Evolutionary conservation across 2,888 invertebrate species (phyloP).

Genomic region (Cordilura impudica): DNA sequence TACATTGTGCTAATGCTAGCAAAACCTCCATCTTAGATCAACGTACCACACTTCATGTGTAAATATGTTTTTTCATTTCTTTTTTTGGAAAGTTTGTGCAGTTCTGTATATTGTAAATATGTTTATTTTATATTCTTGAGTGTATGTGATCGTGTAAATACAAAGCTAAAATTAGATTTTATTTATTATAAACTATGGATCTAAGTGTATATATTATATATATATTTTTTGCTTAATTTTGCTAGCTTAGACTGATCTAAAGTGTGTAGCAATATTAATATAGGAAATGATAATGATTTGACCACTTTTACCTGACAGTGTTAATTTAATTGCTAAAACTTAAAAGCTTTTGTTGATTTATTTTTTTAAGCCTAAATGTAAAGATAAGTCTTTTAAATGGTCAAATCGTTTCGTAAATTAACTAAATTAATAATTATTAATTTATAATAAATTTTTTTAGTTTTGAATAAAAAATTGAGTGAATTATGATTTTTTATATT

Average conservation of each 20-base stretch:
- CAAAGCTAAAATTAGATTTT: background rate
- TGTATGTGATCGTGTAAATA: slow-evolving; percentile 59
- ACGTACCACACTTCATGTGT: slow-evolving; percentile 69
- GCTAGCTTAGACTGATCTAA: background rate
- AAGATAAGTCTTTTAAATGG: slow-evolving; percentile 34
- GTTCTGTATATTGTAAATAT: slow-evolving; percentile 46
- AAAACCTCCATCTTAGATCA: slow-evolving; percentile 58
- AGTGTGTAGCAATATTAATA: background rate
- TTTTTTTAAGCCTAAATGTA: slow-evolving; percentile 56
- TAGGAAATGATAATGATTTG: slow-evolving; percentile 26
- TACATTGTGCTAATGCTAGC: slow-evolving; percentile 50
- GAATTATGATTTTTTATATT: slow-evolving; percentile 21
- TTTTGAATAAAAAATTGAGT: slow-evolving; percentile 21
- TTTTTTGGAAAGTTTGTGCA: slow-evolving; percentile 1
- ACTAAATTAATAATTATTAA: background rate
- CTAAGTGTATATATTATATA: slow-evolving; percentile 56
- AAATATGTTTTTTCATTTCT: slow-evolving; percentile 60
- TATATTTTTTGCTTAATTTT: slow-evolving; percentile 41
- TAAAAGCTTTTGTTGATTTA: slow-evolving; percentile 60
- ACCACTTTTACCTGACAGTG: slow-evolving; percentile 55
- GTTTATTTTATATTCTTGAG: slow-evolving; percentile 22
- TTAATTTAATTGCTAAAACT: slow-evolving; percentile 52
- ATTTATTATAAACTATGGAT: background rate
- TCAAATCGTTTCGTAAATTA: slow-evolving; percentile 22
- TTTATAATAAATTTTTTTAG: background rate